These are phyloP conservation scores for Limnodromus scolopaceus DNA, from an alignment of 2,797 vertebrate genomes.

Conservation along the genomic window DNA sequence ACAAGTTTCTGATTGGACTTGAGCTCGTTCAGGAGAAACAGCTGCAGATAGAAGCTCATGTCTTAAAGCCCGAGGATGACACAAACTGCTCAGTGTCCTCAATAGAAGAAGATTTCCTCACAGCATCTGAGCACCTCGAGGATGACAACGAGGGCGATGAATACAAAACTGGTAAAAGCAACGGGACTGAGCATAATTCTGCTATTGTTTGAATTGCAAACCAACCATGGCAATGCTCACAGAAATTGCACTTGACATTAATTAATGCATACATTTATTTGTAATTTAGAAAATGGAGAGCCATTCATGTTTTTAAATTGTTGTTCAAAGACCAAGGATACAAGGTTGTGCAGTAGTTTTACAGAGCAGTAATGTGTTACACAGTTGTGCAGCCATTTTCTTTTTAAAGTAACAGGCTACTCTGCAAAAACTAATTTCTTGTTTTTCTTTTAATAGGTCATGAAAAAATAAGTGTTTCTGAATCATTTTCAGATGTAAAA, in stretches of 20 bases:
- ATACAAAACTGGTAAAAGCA: constrained; percentile 85
- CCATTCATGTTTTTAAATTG: neutral
- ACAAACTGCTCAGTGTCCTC: constrained; percentile 96
- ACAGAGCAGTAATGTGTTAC: neutral
- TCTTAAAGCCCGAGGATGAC: constrained; percentile 89
- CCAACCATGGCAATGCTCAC: neutral
- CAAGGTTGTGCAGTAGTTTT: neutral
- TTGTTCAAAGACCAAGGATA: neutral
- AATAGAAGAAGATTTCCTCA: constrained; percentile 97
- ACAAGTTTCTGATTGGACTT: constrained; percentile 94
- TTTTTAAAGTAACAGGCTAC: neutral
- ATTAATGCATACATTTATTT: neutral
- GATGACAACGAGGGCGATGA: constrained; percentile 92
- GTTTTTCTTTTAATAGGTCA: constrained; percentile 78
- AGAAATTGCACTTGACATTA: neutral
- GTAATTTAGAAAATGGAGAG: neutral
- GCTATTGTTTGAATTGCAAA: neutral
- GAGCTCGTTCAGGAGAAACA: constrained; percentile 90
- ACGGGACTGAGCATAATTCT: neutral
- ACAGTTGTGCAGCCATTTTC: neutral
- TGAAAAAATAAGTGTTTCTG: constrained; percentile 77
- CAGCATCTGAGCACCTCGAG: constrained; percentile 93
- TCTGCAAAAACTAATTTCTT: neutral
- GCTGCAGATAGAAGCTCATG: constrained; percentile 73
- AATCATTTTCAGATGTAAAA: constrained; percentile 69